Evolutionary conservation across 2,888 invertebrate species (phyloP).

Genomic region (Tetranychus piercei): DNA sequence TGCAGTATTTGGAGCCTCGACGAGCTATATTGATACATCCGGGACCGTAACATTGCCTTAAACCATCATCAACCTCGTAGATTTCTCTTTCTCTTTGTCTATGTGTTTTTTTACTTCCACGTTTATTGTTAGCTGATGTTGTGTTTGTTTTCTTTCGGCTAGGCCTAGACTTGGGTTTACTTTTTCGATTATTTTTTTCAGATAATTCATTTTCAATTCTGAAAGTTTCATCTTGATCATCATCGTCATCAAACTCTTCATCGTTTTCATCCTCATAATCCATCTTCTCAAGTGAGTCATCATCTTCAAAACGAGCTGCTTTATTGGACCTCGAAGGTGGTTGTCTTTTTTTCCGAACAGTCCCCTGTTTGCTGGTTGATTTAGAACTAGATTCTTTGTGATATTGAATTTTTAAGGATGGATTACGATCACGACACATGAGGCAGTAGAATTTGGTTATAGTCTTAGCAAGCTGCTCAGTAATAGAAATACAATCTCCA

Average conservation of each 20-base stretch:
- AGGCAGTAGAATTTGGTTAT: slow-evolving; percentile 82
- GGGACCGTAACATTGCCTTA: slow-evolving; percentile 70
- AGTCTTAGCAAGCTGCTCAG: slow-evolving; percentile 72
- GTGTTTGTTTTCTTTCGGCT: not conserved
- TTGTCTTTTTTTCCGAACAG: not conserved
- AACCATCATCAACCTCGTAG: slow-evolving; percentile 20
- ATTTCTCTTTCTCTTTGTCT: slow-evolving; percentile 9
- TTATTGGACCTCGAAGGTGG: not conserved
- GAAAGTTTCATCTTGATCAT: slow-evolving; percentile 5
- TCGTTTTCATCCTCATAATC: not conserved
- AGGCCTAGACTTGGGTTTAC: not conserved
- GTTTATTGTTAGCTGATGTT: not conserved
- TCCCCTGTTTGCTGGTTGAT: not conserved
- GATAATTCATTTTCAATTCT: slow-evolving; percentile 14
- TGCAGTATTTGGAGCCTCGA: slow-evolving; percentile 74
- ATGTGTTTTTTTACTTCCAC: slow-evolving; percentile 4
- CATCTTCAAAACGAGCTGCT: not conserved
- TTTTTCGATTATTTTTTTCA: not conserved
- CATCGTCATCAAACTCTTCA: slow-evolving; percentile 3
- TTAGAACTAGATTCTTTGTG: slow-evolving; percentile 30
- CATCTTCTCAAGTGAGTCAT: not conserved
- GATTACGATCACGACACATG: slow-evolving; percentile 48
- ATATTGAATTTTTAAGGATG: slow-evolving; percentile 42
- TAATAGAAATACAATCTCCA: slow-evolving; percentile 88
- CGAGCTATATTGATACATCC: slow-evolving; percentile 59